Percentiles rank a stretch among this genome's conserved stretches.
phyloP scores from a whole-genome alignment of 2,113 vertebrate species.

The Platysteira castanea region DNA sequence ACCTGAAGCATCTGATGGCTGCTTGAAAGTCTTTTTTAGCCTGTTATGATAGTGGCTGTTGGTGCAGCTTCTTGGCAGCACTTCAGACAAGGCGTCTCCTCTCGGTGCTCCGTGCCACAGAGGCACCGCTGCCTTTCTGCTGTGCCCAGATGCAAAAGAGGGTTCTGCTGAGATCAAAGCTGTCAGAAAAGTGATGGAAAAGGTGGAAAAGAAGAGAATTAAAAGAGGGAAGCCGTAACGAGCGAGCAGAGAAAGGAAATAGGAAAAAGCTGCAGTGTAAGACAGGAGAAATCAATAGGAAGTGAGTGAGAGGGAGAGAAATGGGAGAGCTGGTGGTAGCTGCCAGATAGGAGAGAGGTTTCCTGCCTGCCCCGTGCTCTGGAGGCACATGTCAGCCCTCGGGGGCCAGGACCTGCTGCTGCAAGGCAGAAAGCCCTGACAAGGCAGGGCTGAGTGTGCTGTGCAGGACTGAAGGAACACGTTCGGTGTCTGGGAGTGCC shows the following conservation, averaged over 20 bases:
- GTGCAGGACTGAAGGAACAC: accelerated
- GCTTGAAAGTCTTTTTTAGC: background rate
- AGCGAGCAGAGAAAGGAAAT: background rate
- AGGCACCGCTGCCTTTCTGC: background rate
- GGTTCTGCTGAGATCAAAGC: background rate
- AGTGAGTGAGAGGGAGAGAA: constrained; percentile 7
- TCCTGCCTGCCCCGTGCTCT: background rate
- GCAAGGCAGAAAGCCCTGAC: background rate
- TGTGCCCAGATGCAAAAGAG: background rate
- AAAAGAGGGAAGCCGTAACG: background rate
- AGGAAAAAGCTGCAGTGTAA: constrained; percentile 52
- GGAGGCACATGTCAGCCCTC: background rate
- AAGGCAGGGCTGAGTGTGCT: background rate
- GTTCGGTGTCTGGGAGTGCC: background rate
- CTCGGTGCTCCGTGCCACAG: background rate
- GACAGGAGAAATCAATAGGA: constrained; percentile 29
- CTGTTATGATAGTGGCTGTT: constrained; percentile 32
- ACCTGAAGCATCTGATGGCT: constrained; percentile 28
- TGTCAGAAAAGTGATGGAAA: background rate
- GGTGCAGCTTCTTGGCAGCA: constrained; percentile 9
- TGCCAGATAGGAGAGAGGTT: constrained; percentile 31
- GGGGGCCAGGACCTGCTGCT: background rate
- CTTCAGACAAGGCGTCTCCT: constrained; percentile 20
- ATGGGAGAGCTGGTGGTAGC: constrained; percentile 3
- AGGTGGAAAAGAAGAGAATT: background rate